Evolutionary conservation across 2,113 vertebrate genomes (phyloP).

Genomic region (Thalassoma bifasciatum): DNA sequence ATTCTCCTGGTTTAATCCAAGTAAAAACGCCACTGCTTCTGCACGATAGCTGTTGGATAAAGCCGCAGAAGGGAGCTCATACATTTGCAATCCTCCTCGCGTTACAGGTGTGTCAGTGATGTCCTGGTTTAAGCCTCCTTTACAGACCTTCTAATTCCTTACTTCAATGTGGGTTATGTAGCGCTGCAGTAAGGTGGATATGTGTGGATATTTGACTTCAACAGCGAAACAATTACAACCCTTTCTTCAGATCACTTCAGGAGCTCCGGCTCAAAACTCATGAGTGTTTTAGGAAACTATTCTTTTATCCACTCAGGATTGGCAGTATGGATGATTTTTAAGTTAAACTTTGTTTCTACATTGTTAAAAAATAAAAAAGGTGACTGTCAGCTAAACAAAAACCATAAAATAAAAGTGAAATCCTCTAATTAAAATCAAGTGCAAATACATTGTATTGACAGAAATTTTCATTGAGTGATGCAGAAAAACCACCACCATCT

Average conservation of each 20-base stretch:
- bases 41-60: conserved; percentile 6
- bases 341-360: too few species aligned
- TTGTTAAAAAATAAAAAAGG: too few species aligned
- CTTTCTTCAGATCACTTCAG: neutral
- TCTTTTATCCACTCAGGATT: neutral
- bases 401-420: too few species aligned
- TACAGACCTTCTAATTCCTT: conserved; percentile 68
- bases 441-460: too few species aligned
- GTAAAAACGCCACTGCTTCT: conserved; percentile 15
- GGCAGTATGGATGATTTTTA: neutral
- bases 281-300: neutral
- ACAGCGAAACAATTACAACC: neutral
- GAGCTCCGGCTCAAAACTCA: neutral
- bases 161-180: conserved; percentile 23
- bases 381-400: too few species aligned
- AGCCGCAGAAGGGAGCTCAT: neutral
- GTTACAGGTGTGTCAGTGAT: conserved; percentile 24
- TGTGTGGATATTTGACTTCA: neutral
- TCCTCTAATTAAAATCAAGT: too few species aligned
- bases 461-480: too few species aligned
- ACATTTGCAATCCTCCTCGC: neutral
- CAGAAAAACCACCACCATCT: too few species aligned
- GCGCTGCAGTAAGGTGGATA: neutral
- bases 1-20: conserved; percentile 50
- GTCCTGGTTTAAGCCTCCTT: conserved; percentile 27